These are phyloP conservation scores for Leuciscus waleckii DNA, from an alignment of 2,797 vertebrate genomes.

Conservation along the genomic window DNA sequence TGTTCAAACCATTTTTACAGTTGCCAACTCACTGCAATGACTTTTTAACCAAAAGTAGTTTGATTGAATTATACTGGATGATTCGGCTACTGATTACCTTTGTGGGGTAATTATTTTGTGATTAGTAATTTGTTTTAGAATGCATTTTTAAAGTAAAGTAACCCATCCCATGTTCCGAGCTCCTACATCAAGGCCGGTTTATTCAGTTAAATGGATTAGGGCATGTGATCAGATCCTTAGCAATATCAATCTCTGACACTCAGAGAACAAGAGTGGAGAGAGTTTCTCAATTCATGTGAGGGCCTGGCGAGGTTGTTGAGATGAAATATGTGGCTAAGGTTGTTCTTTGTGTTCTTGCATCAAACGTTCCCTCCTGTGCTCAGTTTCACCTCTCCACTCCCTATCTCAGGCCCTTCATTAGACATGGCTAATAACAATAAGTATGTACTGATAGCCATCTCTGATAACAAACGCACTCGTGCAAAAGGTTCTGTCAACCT, in stretches of 20 bases:
- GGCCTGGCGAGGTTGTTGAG: constrained; percentile 72
- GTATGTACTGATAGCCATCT: constrained; percentile 82
- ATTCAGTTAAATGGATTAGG: constrained; percentile 85
- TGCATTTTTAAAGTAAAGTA: not conserved
- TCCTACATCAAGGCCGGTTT: constrained; percentile 81
- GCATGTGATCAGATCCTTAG: constrained; percentile 81
- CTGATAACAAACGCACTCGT: constrained; percentile 73
- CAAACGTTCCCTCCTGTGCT: constrained; percentile 81
- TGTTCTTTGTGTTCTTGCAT: constrained; percentile 83
- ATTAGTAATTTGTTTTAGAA: constrained; percentile 3
- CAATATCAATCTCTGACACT: constrained; percentile 85
- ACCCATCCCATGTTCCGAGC: constrained; percentile 66
- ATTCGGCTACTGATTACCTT: not conserved
- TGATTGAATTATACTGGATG: not conserved
- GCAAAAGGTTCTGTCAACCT: constrained; percentile 63
- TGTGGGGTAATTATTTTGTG: not conserved
- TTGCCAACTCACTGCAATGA: not conserved
- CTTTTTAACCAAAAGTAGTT: not conserved
- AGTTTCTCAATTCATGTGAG: constrained; percentile 67
- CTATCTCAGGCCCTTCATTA: constrained; percentile 88
- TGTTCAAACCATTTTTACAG: not conserved
- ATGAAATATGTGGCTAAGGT: constrained; percentile 51
- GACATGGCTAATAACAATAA: constrained; percentile 86
- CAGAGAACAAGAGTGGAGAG: constrained; percentile 67
- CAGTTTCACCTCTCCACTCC: constrained; percentile 76